A percentile compares a stretch with the other conserved stretches of the same genome.
Evolutionary conservation across 2,797 vertebrate genomes (phyloP).

Genomic region (Parotocinclus haroldoi): DNA sequence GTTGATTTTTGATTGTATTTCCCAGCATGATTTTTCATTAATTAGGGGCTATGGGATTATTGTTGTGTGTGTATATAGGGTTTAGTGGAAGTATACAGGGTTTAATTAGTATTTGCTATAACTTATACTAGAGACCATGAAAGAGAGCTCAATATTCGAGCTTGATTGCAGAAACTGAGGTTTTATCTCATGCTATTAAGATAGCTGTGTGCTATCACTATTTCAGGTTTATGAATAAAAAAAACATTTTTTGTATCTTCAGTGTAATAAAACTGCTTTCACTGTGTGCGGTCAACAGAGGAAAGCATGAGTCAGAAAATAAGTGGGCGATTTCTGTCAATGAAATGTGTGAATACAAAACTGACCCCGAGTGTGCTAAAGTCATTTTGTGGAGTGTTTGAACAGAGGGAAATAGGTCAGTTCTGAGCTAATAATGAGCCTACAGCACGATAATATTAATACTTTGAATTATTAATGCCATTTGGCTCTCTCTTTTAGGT

Average conservation of each 20-base stretch:
- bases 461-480: too few species aligned
- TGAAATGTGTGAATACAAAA: conserved; percentile 18
- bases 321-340: conserved; percentile 19
- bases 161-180: neutral
- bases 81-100: too few species aligned
- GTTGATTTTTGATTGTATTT: too few species aligned
- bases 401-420: too few species aligned
- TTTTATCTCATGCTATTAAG: conserved; percentile 14
- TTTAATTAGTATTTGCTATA: too few species aligned
- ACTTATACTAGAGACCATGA: neutral
- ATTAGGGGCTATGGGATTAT: too few species aligned
- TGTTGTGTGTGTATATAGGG: too few species aligned
- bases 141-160: neutral
- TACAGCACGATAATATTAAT: too few species aligned
- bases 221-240: conserved; percentile 8
- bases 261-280: conserved; percentile 26
- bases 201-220: neutral
- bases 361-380: neutral
- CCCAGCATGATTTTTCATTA: too few species aligned
- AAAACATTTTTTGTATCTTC: neutral
- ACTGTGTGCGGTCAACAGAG: conserved; percentile 2
- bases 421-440: too few species aligned
- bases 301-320: conserved; percentile 18
- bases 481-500: too few species aligned
- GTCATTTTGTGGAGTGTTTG: neutral